These are phyloP conservation scores for Otus sunia DNA, from an alignment of 2,113 vertebrate species.

Conservation along the genomic window DNA sequence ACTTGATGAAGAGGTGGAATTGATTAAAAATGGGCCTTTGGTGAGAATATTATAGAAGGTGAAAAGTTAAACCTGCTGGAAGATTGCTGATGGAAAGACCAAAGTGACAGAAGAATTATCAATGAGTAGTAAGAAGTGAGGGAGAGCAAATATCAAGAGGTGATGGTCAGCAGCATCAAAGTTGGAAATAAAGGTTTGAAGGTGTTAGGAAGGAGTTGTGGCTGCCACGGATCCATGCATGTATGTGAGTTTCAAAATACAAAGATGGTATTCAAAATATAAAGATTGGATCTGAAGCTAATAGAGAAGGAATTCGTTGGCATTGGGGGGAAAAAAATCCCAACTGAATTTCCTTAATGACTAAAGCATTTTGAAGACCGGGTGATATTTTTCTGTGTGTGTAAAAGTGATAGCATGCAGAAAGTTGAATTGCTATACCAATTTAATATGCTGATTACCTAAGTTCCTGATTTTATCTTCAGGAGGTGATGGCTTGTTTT, in stretches of 20 bases:
- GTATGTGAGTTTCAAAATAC: not conserved
- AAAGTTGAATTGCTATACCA: not conserved
- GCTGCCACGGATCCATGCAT: not conserved
- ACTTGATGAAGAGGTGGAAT: not conserved
- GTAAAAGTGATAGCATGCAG: not conserved
- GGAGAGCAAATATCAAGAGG: not conserved
- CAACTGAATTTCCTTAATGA: not conserved
- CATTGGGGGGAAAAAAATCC: accelerated
- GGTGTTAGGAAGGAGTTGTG: not conserved
- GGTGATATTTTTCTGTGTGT: not conserved
- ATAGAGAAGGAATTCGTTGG: not conserved
- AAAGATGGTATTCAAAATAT: not conserved
- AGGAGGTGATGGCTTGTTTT: not conserved
- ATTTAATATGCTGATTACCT: not conserved
- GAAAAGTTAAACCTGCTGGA: not conserved
- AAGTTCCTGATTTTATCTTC: not conserved
- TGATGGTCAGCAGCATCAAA: not conserved
- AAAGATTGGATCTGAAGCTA: not conserved
- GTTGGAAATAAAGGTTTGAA: not conserved
- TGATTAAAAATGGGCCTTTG: not conserved
- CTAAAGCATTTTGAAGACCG: not conserved
- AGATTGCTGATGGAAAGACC: not conserved
- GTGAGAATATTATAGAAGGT: not conserved
- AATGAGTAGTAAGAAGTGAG: not conserved
- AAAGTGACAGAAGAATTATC: not conserved